A percentile compares a stretch with the other conserved stretches of the same genome.
Evolutionary conservation across 92 coral and sea anemone species (phyloP).

Genomic region (Phymanthus crucifer): DNA sequence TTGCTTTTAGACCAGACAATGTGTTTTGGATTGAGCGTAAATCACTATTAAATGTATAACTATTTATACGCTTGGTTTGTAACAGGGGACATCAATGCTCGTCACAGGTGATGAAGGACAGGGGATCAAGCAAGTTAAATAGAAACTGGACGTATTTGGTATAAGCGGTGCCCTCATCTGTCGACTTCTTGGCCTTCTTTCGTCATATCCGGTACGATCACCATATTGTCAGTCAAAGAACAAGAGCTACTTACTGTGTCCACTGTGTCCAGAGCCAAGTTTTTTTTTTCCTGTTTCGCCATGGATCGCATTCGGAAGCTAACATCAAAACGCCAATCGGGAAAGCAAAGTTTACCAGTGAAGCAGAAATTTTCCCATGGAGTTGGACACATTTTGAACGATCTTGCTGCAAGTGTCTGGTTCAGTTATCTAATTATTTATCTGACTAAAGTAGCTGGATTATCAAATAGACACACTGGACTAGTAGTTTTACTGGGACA

Average conservation of each 20-base stretch:
- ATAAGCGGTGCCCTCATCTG: not conserved
- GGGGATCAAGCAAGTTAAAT: too few relatives aligned
- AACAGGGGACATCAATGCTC: too few relatives aligned
- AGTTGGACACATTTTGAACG: conserved; percentile 82
- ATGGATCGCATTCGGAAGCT: conserved; percentile 21
- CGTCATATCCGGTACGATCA: not conserved
- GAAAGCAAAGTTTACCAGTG: conserved; percentile 44
- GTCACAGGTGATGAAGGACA: too few relatives aligned
- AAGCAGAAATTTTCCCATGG: conserved; percentile 71
- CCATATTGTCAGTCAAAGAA: not conserved
- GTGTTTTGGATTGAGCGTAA: too few relatives aligned
- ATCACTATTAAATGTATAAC: too few relatives aligned
- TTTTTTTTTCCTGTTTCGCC: not conserved
- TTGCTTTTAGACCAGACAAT: too few relatives aligned
- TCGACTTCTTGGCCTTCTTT: not conserved
- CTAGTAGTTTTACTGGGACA: conserved; percentile 76
- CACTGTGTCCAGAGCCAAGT: not conserved
- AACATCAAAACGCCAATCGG: conserved; percentile 1
- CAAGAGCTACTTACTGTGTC: too few relatives aligned
- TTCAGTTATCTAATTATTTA: conserved; percentile 78
- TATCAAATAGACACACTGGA: conserved; percentile 77
- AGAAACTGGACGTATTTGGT: too few relatives aligned
- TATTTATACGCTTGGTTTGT: too few relatives aligned
- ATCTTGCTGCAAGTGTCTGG: conserved; percentile 86
- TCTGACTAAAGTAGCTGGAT: conserved; percentile 78